Base-by-base conservation (phyloP, 2,113 vertebrate genomes). In the Chrysemys picta region DNA sequence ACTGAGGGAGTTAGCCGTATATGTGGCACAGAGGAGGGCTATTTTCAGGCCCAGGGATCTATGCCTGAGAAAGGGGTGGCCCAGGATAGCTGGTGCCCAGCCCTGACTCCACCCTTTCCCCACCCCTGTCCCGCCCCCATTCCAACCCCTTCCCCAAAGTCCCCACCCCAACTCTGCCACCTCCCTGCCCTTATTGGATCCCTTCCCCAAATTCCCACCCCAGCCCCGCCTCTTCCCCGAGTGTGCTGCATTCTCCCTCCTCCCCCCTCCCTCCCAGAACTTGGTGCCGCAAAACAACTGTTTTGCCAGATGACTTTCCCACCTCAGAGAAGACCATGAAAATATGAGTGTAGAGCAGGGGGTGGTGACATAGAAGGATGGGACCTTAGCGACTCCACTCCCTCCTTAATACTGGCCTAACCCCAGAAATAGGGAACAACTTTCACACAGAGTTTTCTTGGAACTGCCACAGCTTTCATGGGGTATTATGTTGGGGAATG, bases 1-100 rank as follows among this genome's bases (percentile, higher is more conserved):
- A 31, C 59, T 35, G 29, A 29, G 29, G 10, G 29, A 59, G 17
- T 72, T 72, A 72, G n/a, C 17, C n/a, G 10, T 72, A n/a, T 21
- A 38, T 72, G n/a, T 38, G 35, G 17, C n/a, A 72, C n/a, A 22
- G 62, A 76, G 81, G n/a, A 80, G 21, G 47, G 31, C 22, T 85
- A 13, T 38, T n/a, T 52, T 22, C n/a, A 76, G 49, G 53, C 24
- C 65, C 16, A 24, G 56, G 21, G 81, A 5, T 3, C 31, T 93
- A 59, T 13, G 45, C 13, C 0, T 0, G 29, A 52, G 45, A 9
- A 72, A 24, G 17, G 12, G 29, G 17, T 9, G 4, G 6, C 14
- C 62, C 72, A 47, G 56, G 42, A 84, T 69, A 16, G 62, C 14
- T 5, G 19, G 85, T 8, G 3, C 21, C 50, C 50, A 4, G 14